phyloP scores from a whole-genome alignment of 2,888 invertebrate genomes.

The Drosophila vallismaia region DNA sequence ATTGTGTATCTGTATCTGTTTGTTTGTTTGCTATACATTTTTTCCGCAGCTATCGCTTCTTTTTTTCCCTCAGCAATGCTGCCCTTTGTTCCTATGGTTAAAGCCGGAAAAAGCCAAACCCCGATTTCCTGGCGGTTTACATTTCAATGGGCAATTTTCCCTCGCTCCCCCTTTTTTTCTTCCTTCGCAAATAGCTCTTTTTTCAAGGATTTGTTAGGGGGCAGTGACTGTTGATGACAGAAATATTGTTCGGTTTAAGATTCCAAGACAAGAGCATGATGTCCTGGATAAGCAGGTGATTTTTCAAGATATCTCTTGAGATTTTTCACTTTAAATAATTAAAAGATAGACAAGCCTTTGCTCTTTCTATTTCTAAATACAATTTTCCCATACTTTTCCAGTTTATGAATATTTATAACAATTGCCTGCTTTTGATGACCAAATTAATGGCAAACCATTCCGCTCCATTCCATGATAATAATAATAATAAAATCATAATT shows the following conservation, averaged over 20 bases:
- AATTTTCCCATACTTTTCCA: conserved; percentile 49
- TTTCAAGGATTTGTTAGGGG: conserved; percentile 39
- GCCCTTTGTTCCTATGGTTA: conserved; percentile 61
- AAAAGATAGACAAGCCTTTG: neutral
- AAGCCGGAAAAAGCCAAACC: conserved; percentile 81
- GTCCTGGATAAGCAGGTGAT: conserved; percentile 50
- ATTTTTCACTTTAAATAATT: neutral
- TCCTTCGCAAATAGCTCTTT: conserved; percentile 27
- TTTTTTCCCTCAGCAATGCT: conserved; percentile 36
- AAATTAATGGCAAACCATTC: conserved; percentile 65
- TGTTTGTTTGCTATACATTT: conserved; percentile 53
- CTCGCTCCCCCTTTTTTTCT: conserved; percentile 40
- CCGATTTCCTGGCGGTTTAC: conserved; percentile 77
- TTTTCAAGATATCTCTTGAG: conserved; percentile 8
- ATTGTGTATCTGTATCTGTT: conserved; percentile 63
- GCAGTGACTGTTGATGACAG: conserved; percentile 59
- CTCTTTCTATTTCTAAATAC: neutral
- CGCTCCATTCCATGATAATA: conserved; percentile 56
- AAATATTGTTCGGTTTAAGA: conserved; percentile 19
- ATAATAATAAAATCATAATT: conserved; percentile 77
- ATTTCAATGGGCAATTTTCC: conserved; percentile 77
- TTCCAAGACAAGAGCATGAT: neutral
- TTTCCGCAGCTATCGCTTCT: conserved; percentile 54
- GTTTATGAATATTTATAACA: conserved; percentile 60
- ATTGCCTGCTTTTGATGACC: conserved; percentile 68